phyloP scores from a whole-genome alignment of 1,140 invertebrate species.

The Nasonia longicornis region DNA sequence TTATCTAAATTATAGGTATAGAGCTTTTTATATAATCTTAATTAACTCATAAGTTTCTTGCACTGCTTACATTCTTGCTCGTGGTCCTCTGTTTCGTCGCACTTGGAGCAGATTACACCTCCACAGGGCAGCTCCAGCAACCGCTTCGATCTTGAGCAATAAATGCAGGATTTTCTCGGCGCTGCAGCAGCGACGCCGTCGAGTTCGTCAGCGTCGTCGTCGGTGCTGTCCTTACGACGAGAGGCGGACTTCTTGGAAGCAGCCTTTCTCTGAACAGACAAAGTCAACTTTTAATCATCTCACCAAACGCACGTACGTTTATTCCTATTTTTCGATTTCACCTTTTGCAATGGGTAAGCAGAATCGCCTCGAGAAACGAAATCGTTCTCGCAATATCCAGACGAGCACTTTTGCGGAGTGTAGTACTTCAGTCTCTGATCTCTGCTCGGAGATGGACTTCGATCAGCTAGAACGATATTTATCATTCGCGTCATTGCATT shows the following conservation, averaged over 20 bases:
- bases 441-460: not conserved
- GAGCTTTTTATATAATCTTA: not conserved
- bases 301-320: too few relatives aligned
- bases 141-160: conserved; percentile 5
- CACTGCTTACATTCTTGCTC: conserved; percentile 32
- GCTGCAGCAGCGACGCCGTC: too few relatives aligned
- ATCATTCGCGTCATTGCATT: not conserved
- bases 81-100: not conserved
- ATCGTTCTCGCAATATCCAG: not conserved
- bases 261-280: too few relatives aligned
- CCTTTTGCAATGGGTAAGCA: too few relatives aligned
- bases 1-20: not conserved
- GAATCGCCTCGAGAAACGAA: too few relatives aligned
- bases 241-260: too few relatives aligned
- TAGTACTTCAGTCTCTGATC: not conserved
- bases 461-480: not conserved
- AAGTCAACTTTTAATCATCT: too few relatives aligned
- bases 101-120: conserved; percentile 8
- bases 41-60: conserved; percentile 5
- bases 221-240: not conserved
- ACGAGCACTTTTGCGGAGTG: conserved; percentile 21
- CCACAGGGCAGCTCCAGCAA: conserved; percentile 4
- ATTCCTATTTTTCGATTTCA: not conserved
- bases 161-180: not conserved
- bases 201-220: not conserved